phyloP scores from a whole-genome alignment of 2,113 vertebrate species.

The Mus pahari region DNA sequence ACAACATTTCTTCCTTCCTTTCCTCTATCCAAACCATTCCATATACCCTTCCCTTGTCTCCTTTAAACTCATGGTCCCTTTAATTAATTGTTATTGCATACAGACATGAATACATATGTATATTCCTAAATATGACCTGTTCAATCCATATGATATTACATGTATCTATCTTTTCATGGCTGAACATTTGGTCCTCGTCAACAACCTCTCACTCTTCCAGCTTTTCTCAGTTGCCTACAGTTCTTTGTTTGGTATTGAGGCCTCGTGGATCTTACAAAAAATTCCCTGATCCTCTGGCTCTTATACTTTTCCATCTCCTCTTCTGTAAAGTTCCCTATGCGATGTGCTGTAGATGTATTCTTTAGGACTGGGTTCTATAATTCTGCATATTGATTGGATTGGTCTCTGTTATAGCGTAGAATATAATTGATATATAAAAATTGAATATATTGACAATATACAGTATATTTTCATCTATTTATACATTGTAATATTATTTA shows the following conservation, averaged over 20 bases:
- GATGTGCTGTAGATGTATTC: background rate
- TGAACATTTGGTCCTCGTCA: background rate
- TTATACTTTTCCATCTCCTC: background rate
- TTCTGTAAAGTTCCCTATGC: background rate
- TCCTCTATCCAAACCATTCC: background rate
- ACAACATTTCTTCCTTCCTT: background rate
- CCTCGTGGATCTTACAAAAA: background rate
- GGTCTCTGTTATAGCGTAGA: background rate
- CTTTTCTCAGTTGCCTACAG: background rate
- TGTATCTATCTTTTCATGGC: background rate
- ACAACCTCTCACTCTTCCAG: background rate
- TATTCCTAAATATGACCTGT: background rate
- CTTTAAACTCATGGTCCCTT: background rate
- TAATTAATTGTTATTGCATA: background rate
- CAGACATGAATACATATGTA: background rate
- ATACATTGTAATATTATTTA: background rate
- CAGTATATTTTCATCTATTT: background rate
- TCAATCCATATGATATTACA: background rate
- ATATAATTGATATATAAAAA: background rate
- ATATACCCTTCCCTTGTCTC: background rate
- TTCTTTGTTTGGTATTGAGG: too few species aligned
- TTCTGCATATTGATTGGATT: background rate
- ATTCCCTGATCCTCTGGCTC: background rate
- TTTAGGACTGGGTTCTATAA: background rate
- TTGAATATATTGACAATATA: background rate